These are phyloP conservation scores for human DNA, from an alignment of 2,113 vertebrate species.

Conservation along the genomic window DNA sequence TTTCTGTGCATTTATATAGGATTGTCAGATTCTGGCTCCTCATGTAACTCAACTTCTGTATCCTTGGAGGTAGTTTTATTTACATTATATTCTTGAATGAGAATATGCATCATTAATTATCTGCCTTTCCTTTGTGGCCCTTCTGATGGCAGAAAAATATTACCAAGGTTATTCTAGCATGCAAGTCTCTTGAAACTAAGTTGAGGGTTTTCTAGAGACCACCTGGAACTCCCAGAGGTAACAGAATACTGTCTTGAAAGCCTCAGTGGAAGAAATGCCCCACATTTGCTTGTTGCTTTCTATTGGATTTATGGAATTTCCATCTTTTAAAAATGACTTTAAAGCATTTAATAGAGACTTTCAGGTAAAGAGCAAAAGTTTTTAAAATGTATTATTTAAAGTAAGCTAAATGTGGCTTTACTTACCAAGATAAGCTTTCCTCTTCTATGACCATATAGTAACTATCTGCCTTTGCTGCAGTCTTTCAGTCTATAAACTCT, in stretches of 20 bases:
- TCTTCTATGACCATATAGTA: not conserved
- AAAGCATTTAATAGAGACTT: constrained; percentile 1
- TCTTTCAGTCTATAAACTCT: not conserved
- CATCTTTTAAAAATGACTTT: not conserved
- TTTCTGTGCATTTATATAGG: not conserved
- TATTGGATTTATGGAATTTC: constrained; percentile 29
- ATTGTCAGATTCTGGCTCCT: not conserved
- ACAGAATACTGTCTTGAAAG: not conserved
- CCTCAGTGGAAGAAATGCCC: not conserved
- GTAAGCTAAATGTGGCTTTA: not conserved
- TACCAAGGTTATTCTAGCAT: not conserved
- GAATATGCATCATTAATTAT: not conserved
- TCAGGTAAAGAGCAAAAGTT: constrained; percentile 32
- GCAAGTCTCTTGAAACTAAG: not conserved
- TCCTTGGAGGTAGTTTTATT: constrained; percentile 27
- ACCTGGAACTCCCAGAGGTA: not conserved
- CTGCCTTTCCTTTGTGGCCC: not conserved
- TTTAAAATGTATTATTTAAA: constrained; percentile 6
- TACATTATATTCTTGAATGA: not conserved
- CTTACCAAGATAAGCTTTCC: constrained; percentile 23
- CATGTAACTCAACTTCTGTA: not conserved
- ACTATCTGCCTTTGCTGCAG: not conserved
- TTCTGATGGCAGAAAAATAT: not conserved
- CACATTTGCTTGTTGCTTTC: constrained; percentile 8
- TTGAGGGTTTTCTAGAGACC: not conserved